phyloP scores from a whole-genome alignment of 2,888 invertebrate species.

The Dasypogon diadema region DNA sequence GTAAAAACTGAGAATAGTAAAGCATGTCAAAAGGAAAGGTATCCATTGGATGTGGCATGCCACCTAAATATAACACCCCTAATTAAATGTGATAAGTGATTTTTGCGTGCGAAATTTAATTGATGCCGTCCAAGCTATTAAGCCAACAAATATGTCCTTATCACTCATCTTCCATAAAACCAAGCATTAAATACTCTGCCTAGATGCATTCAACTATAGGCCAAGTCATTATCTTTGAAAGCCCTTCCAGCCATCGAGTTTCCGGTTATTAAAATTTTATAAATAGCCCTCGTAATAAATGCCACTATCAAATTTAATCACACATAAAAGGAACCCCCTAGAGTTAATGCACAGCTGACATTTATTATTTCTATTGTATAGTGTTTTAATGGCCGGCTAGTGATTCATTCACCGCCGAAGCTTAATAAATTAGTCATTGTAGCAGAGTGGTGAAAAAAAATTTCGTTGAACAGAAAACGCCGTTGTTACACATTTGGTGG shows the following conservation, averaged over 20 bases:
- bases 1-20: too few relatives aligned
- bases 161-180: not conserved
- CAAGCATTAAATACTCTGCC: not conserved
- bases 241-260: not conserved
- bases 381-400: not conserved
- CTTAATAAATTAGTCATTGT: constrained; percentile 18
- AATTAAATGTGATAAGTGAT: too few relatives aligned
- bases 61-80: too few relatives aligned
- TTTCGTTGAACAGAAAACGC: not conserved
- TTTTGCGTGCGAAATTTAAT: too few relatives aligned
- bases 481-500: not conserved
- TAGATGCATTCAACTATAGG: not conserved
- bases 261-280: constrained; percentile 34
- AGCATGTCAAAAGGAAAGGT: too few relatives aligned
- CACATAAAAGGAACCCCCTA: not conserved
- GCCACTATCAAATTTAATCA: constrained; percentile 34
- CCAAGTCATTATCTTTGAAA: not conserved
- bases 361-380: constrained; percentile 10
- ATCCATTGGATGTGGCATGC: too few relatives aligned
- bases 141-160: too few relatives aligned
- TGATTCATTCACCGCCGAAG: constrained; percentile 17
- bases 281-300: constrained; percentile 15
- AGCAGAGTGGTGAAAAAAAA: not conserved
- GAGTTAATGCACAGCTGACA: constrained; percentile 7
- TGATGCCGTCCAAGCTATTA: too few relatives aligned